Evolutionary conservation across 1,140 invertebrate species (phyloP).

Genomic region (Drosophila athabasca): DNA sequence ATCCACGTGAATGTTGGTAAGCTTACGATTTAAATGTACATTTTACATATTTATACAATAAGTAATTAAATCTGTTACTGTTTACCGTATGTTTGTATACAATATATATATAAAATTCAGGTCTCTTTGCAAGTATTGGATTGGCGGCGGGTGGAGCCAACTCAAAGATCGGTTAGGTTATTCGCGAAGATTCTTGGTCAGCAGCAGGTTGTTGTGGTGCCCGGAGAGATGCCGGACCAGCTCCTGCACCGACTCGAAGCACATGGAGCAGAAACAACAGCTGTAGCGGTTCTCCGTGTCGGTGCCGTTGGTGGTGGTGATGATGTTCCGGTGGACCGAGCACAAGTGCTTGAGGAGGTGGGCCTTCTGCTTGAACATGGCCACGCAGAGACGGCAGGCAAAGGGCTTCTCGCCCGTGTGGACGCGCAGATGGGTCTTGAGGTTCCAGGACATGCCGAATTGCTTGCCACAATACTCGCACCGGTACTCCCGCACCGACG

Average conservation of each 20-base stretch:
- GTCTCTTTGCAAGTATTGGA: constrained; percentile 67
- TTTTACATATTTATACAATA: constrained; percentile 74
- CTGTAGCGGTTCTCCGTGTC: constrained; percentile 90
- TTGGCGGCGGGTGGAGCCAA: constrained; percentile 48
- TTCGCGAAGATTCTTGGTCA: constrained; percentile 93
- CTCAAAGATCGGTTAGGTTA: constrained; percentile 80
- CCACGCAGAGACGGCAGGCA: constrained; percentile 92
- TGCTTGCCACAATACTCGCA: constrained; percentile 95
- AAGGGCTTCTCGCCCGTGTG: constrained; percentile 95
- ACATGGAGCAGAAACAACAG: constrained; percentile 93
- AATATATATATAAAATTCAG: constrained; percentile 77
- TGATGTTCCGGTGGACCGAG: constrained; percentile 93
- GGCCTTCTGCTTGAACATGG: constrained; percentile 95
- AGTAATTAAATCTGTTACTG: constrained; percentile 55
- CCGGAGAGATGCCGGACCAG: constrained; percentile 93
- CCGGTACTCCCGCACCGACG: constrained; percentile 89
- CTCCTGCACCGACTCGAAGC: constrained; percentile 92
- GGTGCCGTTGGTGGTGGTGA: constrained; percentile 88
- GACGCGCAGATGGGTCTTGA: constrained; percentile 92
- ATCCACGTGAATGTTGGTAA: constrained; percentile 65
- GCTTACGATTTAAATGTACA: constrained; percentile 74
- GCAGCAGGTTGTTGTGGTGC: constrained; percentile 92
- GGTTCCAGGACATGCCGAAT: constrained; percentile 95
- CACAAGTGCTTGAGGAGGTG: constrained; percentile 93
- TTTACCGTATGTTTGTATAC: constrained; percentile 64